phyloP scores from a whole-genome alignment of 2,888 invertebrate species.

The Cephus pulcher region DNA sequence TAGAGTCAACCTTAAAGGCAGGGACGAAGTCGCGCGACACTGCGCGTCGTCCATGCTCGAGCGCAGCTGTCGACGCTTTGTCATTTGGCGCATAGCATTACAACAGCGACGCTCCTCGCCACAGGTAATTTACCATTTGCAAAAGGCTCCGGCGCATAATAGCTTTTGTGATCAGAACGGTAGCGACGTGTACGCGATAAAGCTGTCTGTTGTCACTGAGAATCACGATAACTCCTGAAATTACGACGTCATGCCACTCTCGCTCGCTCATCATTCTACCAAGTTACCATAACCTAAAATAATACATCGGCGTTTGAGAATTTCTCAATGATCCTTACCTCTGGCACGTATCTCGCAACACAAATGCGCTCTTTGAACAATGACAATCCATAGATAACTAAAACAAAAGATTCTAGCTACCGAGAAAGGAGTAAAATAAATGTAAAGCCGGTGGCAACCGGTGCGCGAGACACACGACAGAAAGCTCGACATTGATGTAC shows the following conservation, averaged over 20 bases:
- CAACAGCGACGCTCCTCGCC: neutral
- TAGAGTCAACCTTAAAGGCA: neutral
- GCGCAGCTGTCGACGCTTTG: neutral
- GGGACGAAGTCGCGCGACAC: neutral
- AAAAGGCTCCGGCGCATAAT: neutral
- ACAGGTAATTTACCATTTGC: neutral
- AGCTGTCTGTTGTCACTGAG: neutral
- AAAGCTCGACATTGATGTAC: neutral
- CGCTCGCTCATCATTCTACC: neutral
- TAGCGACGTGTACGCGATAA: neutral
- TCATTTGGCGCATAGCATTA: neutral
- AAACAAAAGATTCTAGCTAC: conserved; percentile 3
- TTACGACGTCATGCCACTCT: neutral
- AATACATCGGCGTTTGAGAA: neutral
- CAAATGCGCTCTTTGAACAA: neutral
- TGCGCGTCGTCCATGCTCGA: neutral
- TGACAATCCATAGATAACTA: neutral
- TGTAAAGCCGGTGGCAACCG: conserved; percentile 9
- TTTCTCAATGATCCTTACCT: neutral
- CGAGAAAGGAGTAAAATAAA: conserved; percentile 11
- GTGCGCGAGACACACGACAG: neutral
- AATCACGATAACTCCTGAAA: neutral
- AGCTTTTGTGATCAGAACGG: neutral
- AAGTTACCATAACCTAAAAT: neutral
- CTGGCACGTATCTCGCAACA: neutral